Evolutionary conservation across 2,113 vertebrate species (phyloP).

Genomic region (Melierax canorus): DNA sequence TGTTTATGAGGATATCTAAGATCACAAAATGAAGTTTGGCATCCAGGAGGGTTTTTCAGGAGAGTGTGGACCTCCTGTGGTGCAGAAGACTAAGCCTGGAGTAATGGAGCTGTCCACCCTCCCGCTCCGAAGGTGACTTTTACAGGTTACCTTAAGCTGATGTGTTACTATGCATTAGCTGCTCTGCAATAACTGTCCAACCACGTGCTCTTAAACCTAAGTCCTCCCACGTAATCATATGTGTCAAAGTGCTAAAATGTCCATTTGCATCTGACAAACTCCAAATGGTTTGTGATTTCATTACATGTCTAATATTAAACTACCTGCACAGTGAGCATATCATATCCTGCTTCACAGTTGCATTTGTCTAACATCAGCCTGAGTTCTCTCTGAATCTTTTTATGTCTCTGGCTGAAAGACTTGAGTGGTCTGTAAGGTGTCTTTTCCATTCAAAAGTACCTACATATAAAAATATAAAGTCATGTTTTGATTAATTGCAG

Average conservation of each 20-base stretch:
- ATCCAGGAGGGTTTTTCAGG: background rate
- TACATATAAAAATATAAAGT: background rate
- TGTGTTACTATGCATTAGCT: background rate
- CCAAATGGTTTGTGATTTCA: background rate
- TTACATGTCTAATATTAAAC: background rate
- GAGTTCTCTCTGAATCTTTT: background rate
- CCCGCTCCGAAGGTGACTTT: background rate
- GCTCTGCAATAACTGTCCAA: background rate
- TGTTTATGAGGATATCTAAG: background rate
- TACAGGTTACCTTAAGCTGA: background rate
- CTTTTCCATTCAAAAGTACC: background rate
- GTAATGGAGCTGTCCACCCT: background rate
- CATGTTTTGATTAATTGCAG: background rate
- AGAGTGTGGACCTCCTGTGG: background rate
- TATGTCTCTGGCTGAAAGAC: background rate
- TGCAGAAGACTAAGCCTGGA: background rate
- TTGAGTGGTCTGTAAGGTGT: background rate
- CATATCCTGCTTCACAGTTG: background rate
- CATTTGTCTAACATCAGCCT: background rate
- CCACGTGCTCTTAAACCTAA: background rate
- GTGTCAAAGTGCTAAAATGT: background rate
- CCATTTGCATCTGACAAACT: background rate
- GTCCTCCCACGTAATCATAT: background rate
- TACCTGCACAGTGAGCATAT: background rate
- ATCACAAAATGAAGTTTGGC: background rate